Evolutionary conservation across 2,888 invertebrate species (phyloP), one percentile per base, ranked within the genome.

Genomic region (Eupithecia subfuscata): DNA sequence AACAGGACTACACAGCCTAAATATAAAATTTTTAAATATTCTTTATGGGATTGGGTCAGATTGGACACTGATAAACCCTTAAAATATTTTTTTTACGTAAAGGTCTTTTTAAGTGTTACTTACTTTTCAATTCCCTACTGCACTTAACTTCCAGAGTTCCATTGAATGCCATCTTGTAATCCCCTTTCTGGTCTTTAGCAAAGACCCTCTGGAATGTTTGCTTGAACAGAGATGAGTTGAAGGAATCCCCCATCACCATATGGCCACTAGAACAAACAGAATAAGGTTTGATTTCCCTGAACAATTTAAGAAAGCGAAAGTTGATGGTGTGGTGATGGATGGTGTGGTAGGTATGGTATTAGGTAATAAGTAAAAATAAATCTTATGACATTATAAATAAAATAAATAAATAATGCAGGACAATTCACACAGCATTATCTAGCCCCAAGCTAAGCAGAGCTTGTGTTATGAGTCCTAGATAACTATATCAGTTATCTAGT

Each of bases 171-270:
- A 99, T 99, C 93, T 98, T 98, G 83, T 99, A 96, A 84, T 99
- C 98, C 70, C 97, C 97, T 82, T 97, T 97, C 74, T 96, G 96
- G 91, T 99, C 99, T 85, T 98, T 98, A 8, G 97, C 96, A 90
- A 99, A 99, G 6, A 99, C 99, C 82, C 99, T 96, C 92, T 99
- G 99, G 96, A 99, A 99, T 83, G 99, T 99, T 95, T 99, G 99
- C 92, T 99, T 99, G 95, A 99, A 99, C 12, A 99, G 95, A 0
- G 99, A 98, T 0, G 99, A 99, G 91, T 99, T 99, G 93, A 99
- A 99, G 0, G 99, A 99, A 90, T 99, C 99, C 7, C 99, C 99
- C 99, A 99, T 99, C 34, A 99, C 98, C 98, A 99, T 99, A 87
- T 99, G 99, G 1, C 99, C 99, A 34, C 99, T 97, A 90, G 56